Base-by-base conservation (phyloP, 1,140 invertebrate genomes). In the Scaptomyza pallida region DNA sequence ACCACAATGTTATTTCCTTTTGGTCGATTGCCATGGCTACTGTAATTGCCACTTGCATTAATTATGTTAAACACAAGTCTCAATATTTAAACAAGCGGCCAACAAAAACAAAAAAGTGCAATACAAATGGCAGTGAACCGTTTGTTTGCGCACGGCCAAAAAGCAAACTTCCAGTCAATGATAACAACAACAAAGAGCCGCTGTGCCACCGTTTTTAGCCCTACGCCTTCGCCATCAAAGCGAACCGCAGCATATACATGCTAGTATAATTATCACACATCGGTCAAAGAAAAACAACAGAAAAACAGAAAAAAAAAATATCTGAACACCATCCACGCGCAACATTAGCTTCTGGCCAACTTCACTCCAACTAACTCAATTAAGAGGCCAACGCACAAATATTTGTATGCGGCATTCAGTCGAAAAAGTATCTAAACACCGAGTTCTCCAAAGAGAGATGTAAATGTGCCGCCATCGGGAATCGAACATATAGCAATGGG, bases 381-480 rank as follows among this genome's bases (percentile, higher is more conserved):
- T 88, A 88, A 78, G 82, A 62, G 41, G 60, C 64, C 60, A 61
- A 37, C 60, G 67, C 45, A 78, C 82, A 88, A 88, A 88, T 88
- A 88, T 88, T 88, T 88, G 82, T 82, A 55, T 78, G 71, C 75
- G 78, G 75, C 82, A 81, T 75, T 88, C 82, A 88, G 75, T 88
- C 82, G 82, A 88, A 88, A 88, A 88, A 88, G 74, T 78, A 82
- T 72, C 78, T 61, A 88, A 88, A 88, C 72, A 88, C 5, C 5
- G 76, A 59, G 64, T 72, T 78, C 64, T 78, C 56, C n/a, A n/a
- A 47, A 10, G 9, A 45, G 55, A 57, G 52, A 74, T 82, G 71
- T 70, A 74, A 82, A 82, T 82, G 72, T 44, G 47, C 60, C 69
- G 56, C 55, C 21, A 19, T 15, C 50, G 15, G n/a, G n/a, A 37